Base-by-base conservation (phyloP, 2,888 invertebrate genomes). In the Thumatha senex region DNA sequence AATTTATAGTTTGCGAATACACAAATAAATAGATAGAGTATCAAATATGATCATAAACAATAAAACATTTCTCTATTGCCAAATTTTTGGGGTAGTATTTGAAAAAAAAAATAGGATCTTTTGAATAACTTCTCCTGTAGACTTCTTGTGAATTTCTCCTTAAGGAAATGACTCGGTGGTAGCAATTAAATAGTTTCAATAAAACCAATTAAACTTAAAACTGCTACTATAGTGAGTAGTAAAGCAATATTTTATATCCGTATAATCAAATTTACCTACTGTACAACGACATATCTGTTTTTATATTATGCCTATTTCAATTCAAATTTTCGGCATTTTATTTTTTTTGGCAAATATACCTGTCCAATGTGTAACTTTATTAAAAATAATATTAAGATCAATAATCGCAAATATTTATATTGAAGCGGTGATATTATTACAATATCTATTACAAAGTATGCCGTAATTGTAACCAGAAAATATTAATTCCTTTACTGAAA, bases 201-300 rank as follows among this genome's bases (percentile, higher is more conserved):
- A 76, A 74, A 69, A 69, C 73, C 71, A 72, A 74, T 69, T 70
- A 76, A 74, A 68, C 72, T 67, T 66, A 76, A 80, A 78, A 80
- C 80, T 74, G 85, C 84, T 86, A 73, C 66, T 67, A 75, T 88
- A 89, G 89, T 79, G 80, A 70, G 82, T 89, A 89, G 87, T 78
- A 63, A 81, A 79, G 82, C 86, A 84, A 87, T 84, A 82, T 82
- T 84, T 82, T 81, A 82, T 83, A 85, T 74, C 81, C 76, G 56
- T 82, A 72, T 84, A 82, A 78, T 77, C 76, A 76, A 74, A 61
- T 77, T 74, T 39, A 39, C 39, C 72, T 74, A 77, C 78, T 80
- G 74, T 83, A 82, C 85, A 80, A 86, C 74, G 82, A 89, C 89
- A 89, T 89, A 89, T 89, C 89, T 79, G 82, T 80, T 86, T 87